Conservation (phyloP, 2,888 invertebrate species). For the Xiphydria camelus region DNA sequence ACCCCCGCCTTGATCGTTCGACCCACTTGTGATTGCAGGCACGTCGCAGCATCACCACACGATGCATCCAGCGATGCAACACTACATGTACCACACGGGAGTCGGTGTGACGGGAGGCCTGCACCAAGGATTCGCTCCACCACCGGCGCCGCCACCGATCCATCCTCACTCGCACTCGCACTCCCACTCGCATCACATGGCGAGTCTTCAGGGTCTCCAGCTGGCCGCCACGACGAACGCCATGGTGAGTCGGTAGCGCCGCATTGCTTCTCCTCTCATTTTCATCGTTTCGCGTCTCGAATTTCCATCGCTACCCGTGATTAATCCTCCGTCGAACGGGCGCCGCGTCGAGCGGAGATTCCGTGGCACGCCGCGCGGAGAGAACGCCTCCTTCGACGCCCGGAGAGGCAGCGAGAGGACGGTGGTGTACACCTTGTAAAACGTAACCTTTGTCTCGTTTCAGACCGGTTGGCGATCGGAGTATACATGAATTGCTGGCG, state of each 20-base stretch:
- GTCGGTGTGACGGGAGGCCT: slow-evolving; percentile 55
- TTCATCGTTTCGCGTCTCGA: too few relatives aligned
- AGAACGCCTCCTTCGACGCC: too few relatives aligned
- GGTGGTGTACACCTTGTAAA: too few relatives aligned
- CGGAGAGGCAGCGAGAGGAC: too few relatives aligned
- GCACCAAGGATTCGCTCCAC: slow-evolving; percentile 54
- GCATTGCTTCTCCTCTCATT: too few relatives aligned
- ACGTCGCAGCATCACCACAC: slow-evolving; percentile 56
- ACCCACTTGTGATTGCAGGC: slow-evolving; percentile 37
- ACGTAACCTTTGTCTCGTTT: slow-evolving; percentile 57
- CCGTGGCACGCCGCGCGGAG: too few relatives aligned
- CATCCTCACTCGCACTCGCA: slow-evolving; percentile 57
- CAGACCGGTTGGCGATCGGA: slow-evolving; percentile 92
- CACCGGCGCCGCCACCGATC: slow-evolving; percentile 56
- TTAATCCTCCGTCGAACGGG: background rate
- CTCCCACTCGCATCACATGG: slow-evolving; percentile 62
- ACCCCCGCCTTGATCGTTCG: too few relatives aligned
- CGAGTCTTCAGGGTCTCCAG: slow-evolving; percentile 61
- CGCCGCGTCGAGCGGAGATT: slow-evolving; percentile 10
- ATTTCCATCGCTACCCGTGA: background rate
- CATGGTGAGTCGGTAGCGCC: slow-evolving; percentile 67
- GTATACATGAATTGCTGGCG: slow-evolving; percentile 83
- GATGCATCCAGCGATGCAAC: slow-evolving; percentile 59
- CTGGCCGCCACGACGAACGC: slow-evolving; percentile 65
- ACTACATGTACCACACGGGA: slow-evolving; percentile 58